A percentile compares a stretch with the other conserved stretches of the same genome.
Conservation (phyloP, 2,113 vertebrate species). For the Oncorhynchus gorbuscha region DNA sequence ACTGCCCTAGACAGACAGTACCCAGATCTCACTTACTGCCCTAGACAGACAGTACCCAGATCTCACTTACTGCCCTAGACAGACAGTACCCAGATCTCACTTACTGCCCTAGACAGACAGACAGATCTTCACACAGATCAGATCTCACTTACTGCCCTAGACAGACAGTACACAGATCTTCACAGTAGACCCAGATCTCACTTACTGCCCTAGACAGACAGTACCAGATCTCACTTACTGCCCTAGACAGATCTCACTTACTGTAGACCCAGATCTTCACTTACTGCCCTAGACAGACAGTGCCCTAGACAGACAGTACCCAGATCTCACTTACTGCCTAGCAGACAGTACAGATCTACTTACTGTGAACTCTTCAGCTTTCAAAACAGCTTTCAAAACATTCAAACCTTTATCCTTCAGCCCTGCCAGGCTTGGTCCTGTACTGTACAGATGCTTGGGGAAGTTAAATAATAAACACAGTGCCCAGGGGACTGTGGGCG, state of each 20-base stretch:
- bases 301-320: too few relatives aligned
- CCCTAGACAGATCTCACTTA: too few relatives aligned
- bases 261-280: too few relatives aligned
- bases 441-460: conserved; percentile 5
- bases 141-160: neutral
- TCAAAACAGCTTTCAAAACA: too few relatives aligned
- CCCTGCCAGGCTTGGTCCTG: neutral
- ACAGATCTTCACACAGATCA: too few relatives aligned
- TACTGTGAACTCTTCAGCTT: neutral
- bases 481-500: conserved; percentile 19
- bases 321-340: too few relatives aligned
- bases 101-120: neutral
- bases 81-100: neutral
- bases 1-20: neutral
- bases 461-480: conserved; percentile 27
- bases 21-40: conserved; percentile 13
- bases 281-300: too few relatives aligned
- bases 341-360: too few relatives aligned
- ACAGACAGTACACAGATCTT: neutral
- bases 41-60: conserved; percentile 3
- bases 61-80: conserved; percentile 4
- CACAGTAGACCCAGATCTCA: conserved; percentile 8
- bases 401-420: too few relatives aligned
- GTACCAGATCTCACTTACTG: too few relatives aligned
- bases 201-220: too few relatives aligned